Evolutionary conservation across 2,888 invertebrate species (phyloP), one percentile per base, ranked within the genome.

Genomic region (Notodonta ziczac): DNA sequence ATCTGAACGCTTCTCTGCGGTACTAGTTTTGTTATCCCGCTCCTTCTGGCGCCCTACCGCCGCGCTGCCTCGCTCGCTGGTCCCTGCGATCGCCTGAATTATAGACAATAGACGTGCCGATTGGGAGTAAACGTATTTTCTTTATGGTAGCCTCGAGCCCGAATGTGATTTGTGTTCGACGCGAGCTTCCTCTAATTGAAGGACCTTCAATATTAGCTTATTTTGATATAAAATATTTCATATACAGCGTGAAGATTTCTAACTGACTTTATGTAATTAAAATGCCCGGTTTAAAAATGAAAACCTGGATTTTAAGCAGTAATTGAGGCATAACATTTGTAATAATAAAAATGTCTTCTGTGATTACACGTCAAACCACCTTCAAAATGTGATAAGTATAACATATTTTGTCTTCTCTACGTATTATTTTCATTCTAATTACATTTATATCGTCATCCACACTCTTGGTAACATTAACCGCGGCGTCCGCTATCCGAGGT

Each of bases 31-130:
- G 12, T 16, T 39, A 50, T 1, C 0, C 13, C 44, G 59, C 54
- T 0, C n/a, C 16, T 58, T 62, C 32, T 60, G 46, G 56, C 35
- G 58, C 63, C 57, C 4, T 10, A 10, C 42, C 42, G 2, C 42
- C 10, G 32, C 60, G 50, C 42, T 56, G 9, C 42, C 10, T 24
- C 60, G 52, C 42, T 56, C 58, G 51, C 57, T 52, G 61, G 24
- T 51, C 51, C 5, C 51, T 5, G 51, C 51, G 16, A 16, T 16
- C 24, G 14, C 0, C 52, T 46, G 48, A 61, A 57, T 44, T 58
- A 60, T 63, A 70, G 68, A 71, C 72, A 77, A 73, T 69, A 58
- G 67, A 69, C n/a, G 65, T 51, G 61, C 56, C 65, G 66, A 74
- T 68, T 72, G 69, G 63, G 63, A 65, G 67, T 62, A 48, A 60